Evolutionary conservation across 2,113 vertebrate genomes (phyloP), one percentile per base, ranked within the genome.

Genomic region (Anoura caudifer): DNA sequence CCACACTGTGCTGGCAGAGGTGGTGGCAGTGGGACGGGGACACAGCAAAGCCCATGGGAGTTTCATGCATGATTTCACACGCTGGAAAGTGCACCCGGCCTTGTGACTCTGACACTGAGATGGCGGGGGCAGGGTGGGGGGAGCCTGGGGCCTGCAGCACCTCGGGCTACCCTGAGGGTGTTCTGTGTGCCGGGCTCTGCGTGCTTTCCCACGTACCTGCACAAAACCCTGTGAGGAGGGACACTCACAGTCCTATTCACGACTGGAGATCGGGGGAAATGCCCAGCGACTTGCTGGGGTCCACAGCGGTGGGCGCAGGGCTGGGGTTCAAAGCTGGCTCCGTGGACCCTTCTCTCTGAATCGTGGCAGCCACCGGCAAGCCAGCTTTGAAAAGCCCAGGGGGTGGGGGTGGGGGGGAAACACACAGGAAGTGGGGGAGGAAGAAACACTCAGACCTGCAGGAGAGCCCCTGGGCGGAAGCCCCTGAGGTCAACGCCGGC

Each of bases 31-130:
- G 1, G 15, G 4, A 31, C 36, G 0, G 8, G 43, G 33, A n/a
- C 28, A 45, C 3, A 69, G 59, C 15, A 11, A 6, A 10, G 12
- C 5, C n/a, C 17, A 0, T 26, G 31, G n/a, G 45, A 28, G 33
- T 16, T 7, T 19, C 4, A 0, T 4, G 80, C 7, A 50, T 4
- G 3, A 3, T 5, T 2, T 28, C 4, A 1, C 7, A 8, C 9
- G 11, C 9, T 15, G 14, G 47, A 41, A 14, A 36, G 24, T 7
- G 7, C 1, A 13, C 31, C 33, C 0, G 10, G 19, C 33, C 33
- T 2, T 4, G 4, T 4, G 15, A 45, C 36, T 19, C 3, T 14
- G 65, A 15, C 0, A 0, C 28, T 17, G 26, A 7, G 41, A 36
- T 0, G 14, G n/a, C 1, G 3, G n/a, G 50, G 24, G 54, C 1